Evolutionary conservation across 2,113 vertebrate species (phyloP).

Genomic region (Addax nasomaculatus): DNA sequence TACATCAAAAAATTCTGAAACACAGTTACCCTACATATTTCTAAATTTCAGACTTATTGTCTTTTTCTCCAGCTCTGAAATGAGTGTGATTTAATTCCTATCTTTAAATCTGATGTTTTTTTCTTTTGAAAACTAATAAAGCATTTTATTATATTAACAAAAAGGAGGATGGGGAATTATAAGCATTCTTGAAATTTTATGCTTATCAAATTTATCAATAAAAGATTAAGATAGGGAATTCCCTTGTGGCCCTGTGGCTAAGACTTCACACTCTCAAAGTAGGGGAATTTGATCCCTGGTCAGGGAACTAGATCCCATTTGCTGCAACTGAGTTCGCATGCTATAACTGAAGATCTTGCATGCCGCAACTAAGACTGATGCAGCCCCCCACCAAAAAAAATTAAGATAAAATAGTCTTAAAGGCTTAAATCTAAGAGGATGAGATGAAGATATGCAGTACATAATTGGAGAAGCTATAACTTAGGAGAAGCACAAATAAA

Average conservation of each 20-base stretch:
- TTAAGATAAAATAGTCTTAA: neutral
- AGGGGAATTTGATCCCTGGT: neutral
- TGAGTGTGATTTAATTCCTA: neutral
- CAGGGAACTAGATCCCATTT: neutral
- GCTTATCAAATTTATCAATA: neutral
- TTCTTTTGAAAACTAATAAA: conserved; percentile 11
- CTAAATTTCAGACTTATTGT: neutral
- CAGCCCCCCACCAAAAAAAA: neutral
- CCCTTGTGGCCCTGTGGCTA: neutral
- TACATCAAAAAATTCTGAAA: neutral
- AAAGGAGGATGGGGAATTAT: neutral
- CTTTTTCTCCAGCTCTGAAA: neutral
- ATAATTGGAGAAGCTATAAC: neutral
- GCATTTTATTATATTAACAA: neutral
- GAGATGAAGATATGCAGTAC: neutral
- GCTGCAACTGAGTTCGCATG: neutral
- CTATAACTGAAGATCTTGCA: neutral
- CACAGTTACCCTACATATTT: neutral
- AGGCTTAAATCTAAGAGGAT: neutral
- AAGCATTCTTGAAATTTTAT: neutral
- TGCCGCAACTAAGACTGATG: neutral
- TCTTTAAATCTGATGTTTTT: neutral
- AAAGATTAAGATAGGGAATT: neutral
- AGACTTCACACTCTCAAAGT: neutral
- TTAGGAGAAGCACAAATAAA: neutral